A percentile compares a stretch with the other conserved stretches of the same genome.
Conservation (phyloP, 2,797 vertebrate species). For the Danio albolineatus region DNA sequence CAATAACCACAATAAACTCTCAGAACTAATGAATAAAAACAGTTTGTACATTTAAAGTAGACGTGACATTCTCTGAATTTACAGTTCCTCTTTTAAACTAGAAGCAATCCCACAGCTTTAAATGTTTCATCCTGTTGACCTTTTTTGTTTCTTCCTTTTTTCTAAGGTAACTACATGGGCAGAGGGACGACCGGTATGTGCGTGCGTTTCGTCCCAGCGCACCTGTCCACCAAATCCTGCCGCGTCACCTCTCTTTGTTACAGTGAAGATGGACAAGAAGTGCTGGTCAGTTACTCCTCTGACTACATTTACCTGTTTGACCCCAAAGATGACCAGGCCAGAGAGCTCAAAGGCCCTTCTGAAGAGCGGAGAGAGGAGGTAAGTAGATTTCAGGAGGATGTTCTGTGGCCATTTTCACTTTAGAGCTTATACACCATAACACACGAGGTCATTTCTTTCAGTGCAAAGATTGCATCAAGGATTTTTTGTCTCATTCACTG, state of each 20-base stretch:
- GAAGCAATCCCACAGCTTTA: not conserved
- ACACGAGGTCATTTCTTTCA: not conserved
- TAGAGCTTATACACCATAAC: constrained; percentile 7
- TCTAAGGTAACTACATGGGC: constrained; percentile 91
- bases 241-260: constrained; percentile 97
- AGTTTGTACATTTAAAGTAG: not conserved
- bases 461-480: too few relatives aligned
- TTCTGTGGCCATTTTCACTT: not conserved
- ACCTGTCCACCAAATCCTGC: constrained; percentile 96
- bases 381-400: not conserved
- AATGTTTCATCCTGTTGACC: not conserved
- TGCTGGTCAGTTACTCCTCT: constrained; percentile 98
- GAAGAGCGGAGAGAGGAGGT: constrained; percentile 94
- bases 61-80: not conserved
- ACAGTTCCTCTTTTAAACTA: not conserved
- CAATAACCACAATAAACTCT: not conserved
- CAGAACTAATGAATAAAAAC: not conserved
- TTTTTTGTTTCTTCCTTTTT: not conserved
- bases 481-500: not conserved
- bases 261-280: constrained; percentile 95
- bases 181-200: constrained; percentile 95
- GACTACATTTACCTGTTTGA: constrained; percentile 98
- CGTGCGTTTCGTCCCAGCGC: constrained; percentile 93
- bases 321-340: constrained; percentile 94
- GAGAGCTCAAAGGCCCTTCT: constrained; percentile 96